Evolutionary conservation across 2,888 invertebrate species (phyloP), one percentile per base, ranked within the genome.

Genomic region (Elmis aenea): DNA sequence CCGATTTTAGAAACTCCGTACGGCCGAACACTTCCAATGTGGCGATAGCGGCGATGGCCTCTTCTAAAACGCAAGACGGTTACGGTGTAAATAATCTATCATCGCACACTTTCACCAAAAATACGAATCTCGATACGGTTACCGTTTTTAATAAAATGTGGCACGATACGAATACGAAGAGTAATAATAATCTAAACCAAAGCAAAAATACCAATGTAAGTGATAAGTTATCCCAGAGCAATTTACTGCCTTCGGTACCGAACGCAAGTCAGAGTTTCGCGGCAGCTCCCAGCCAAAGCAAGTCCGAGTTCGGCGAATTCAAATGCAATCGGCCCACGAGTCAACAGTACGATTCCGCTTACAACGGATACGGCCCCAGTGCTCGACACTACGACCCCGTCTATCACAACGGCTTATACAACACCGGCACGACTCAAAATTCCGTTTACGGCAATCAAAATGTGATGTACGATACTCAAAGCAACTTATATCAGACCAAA

Each of bases 121-220:
- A 9, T 26, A 10, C 12, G n/a, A n/a, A n/a, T n/a, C n/a, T 56
- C 20, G 61, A 61, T 38, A 72, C 72, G 0, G 62, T 63, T 22
- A 58, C 61, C 12, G 57, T 72, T 10, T 57, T 73, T 6, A 71
- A 72, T 55, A 64, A 67, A 48, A 74, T 74, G 28, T 75, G 75
- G 74, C 68, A 69, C 32, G 74, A 74, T 28, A 61, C 51, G 9
- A 52, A 54, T 6, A 51, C 51, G 3, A 46, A 48, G 33, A 53
- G 33, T 26, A 30, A 37, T 26, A 38, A 31, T 13, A 24, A 35
- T 28, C 10, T 20, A 5, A 33, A 38, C 16, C 33, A 33, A 20
- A 25, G 38, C 3, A 42, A 42, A 32, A 38, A 22, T 14, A 37
- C 38, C 13, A 42, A 42, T 35, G 18, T 38, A 25, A 38, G 14